Evolutionary conservation across 2,797 vertebrate genomes (phyloP).

Genomic region (Naso thynnoides): DNA sequence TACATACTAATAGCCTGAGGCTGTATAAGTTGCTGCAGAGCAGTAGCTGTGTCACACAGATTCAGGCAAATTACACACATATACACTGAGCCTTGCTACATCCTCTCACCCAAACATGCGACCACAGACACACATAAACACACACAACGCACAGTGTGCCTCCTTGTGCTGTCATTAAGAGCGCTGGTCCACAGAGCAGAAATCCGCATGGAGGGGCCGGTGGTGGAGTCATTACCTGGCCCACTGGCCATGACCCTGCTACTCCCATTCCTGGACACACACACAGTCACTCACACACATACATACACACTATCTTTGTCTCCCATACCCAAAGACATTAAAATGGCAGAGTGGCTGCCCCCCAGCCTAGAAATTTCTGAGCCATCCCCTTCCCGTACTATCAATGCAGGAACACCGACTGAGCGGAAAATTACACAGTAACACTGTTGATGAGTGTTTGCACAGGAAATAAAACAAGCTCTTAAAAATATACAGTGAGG

Average conservation of each 20-base stretch:
- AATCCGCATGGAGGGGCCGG: slow-evolving; percentile 71
- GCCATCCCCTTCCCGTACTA: slow-evolving; percentile 30
- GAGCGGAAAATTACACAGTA: slow-evolving; percentile 90
- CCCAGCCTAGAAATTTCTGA: slow-evolving; percentile 46
- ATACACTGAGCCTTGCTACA: slow-evolving; percentile 41
- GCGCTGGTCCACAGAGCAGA: slow-evolving; percentile 68
- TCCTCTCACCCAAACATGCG: slow-evolving; percentile 30
- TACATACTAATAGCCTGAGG: slow-evolving; percentile 65
- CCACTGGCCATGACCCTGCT: slow-evolving; percentile 92
- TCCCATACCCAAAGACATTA: slow-evolving; percentile 43
- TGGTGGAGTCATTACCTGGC: slow-evolving; percentile 91
- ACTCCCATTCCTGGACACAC: slow-evolving; percentile 75
- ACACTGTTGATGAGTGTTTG: slow-evolving; percentile 57
- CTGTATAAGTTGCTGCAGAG: slow-evolving; percentile 32
- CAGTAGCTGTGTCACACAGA: slow-evolving; percentile 45
- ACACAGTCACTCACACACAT: slow-evolving; percentile 34
- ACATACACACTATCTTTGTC: slow-evolving; percentile 30
- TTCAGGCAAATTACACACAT: slow-evolving; percentile 56
- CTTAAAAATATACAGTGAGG: background rate
- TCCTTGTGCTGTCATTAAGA: slow-evolving; percentile 71
- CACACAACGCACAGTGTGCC: slow-evolving; percentile 25
- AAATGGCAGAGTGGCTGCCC: slow-evolving; percentile 45
- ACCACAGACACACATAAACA: slow-evolving; percentile 24
- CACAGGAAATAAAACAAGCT: slow-evolving; percentile 19
- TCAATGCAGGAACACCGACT: slow-evolving; percentile 79